Evolutionary conservation across 2,888 invertebrate species (phyloP).

Genomic region (Lottia gigantea): DNA sequence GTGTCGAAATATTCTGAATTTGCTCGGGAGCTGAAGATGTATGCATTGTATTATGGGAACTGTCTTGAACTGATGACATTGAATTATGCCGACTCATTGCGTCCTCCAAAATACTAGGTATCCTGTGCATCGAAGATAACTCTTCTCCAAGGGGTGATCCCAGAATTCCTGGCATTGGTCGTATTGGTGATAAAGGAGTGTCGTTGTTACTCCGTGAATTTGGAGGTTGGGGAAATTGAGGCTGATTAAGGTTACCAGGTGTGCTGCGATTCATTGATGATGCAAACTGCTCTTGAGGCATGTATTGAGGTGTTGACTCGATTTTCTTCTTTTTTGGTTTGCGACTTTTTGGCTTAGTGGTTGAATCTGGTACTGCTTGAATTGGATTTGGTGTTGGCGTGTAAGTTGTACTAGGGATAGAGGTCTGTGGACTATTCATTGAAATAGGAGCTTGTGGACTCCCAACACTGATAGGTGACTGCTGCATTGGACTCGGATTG

Average conservation of each 20-base stretch:
- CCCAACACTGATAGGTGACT: conserved; percentile 44
- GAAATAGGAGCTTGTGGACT: conserved; percentile 37
- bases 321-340: conserved; percentile 50
- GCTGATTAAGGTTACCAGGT: not conserved
- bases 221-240: not conserved
- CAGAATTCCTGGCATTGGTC: not conserved
- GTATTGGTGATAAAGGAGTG: conserved; percentile 6
- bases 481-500: conserved; percentile 44
- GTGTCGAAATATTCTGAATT: not conserved
- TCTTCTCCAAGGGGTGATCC: not conserved
- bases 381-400: conserved; percentile 48
- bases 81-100: conserved; percentile 20
- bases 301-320: conserved; percentile 8
- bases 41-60: not conserved
- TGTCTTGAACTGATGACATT: conserved; percentile 15
- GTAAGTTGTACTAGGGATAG: conserved; percentile 43
- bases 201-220: not conserved
- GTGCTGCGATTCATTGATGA: not conserved
- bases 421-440: conserved; percentile 40
- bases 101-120: conserved; percentile 20
- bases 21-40: not conserved
- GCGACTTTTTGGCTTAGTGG: conserved; percentile 59
- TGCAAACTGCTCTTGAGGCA: not conserved
- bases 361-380: conserved; percentile 63
- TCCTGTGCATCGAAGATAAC: conserved; percentile 13